Evolutionary conservation across 2,888 invertebrate species (phyloP).

Genomic region (Acanthosepion lycidas): DNA sequence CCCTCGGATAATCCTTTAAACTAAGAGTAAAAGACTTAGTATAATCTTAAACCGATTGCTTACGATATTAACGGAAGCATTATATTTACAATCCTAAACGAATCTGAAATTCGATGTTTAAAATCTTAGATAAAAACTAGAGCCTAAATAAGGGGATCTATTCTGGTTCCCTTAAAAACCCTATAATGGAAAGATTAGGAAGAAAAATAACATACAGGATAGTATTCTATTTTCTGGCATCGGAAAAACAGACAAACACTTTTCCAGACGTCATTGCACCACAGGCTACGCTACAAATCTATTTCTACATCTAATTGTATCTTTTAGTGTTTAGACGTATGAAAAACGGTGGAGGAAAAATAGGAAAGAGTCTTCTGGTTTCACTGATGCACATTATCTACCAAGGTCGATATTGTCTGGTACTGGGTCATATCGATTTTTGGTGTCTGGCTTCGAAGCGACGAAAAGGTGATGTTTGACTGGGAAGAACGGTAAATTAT

Average conservation of each 20-base stretch:
- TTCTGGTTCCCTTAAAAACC: too few relatives aligned
- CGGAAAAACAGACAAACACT: not conserved
- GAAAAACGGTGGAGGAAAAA: not conserved
- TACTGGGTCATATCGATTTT: not conserved
- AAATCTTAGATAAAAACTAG: too few relatives aligned
- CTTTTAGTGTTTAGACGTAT: not conserved
- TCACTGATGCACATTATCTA: not conserved
- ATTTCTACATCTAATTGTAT: not conserved
- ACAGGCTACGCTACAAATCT: not conserved
- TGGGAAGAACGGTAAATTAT: not conserved
- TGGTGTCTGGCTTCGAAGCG: slow-evolving; percentile 33
- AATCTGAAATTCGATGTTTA: too few relatives aligned
- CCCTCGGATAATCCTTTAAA: too few relatives aligned
- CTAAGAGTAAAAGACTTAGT: too few relatives aligned
- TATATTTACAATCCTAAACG: too few relatives aligned
- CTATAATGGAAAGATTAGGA: too few relatives aligned
- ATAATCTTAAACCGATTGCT: too few relatives aligned
- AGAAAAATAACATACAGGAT: too few relatives aligned
- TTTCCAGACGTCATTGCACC: not conserved
- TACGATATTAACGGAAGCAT: too few relatives aligned
- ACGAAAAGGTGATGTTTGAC: not conserved
- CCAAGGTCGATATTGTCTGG: not conserved
- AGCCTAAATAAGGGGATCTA: too few relatives aligned
- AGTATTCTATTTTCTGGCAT: not conserved
- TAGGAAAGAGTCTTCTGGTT: not conserved